A percentile compares a stretch with the other conserved stretches of the same genome.
These are phyloP conservation scores for Cynodonichthys magdalenae DNA, from an alignment of 2,797 vertebrate species.

Conservation along the genomic window DNA sequence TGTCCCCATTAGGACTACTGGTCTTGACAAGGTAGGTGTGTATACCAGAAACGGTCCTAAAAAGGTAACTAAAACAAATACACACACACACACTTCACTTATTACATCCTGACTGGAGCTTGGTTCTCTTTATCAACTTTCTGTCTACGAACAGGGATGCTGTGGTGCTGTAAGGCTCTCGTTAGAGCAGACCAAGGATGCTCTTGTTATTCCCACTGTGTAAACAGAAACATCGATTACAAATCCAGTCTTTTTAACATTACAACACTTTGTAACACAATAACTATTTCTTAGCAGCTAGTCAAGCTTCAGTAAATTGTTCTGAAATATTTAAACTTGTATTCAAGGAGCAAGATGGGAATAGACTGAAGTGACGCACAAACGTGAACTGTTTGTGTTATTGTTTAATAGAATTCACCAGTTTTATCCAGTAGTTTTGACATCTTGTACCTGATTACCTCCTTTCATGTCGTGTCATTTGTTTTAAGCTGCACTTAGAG, in stretches of 20 bases:
- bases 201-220: not conserved
- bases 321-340: not conserved
- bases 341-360: not conserved
- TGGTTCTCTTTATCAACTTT: constrained; percentile 17
- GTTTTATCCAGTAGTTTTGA: not conserved
- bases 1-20: no score
- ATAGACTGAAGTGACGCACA: no score
- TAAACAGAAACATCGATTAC: not conserved
- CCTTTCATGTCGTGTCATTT: not conserved
- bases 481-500: not conserved
- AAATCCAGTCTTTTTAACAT: not conserved
- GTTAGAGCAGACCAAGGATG: constrained; percentile 9
- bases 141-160: constrained; percentile 5
- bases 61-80: no score
- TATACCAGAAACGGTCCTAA: no score
- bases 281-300: not conserved
- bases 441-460: not conserved
- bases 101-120: constrained; percentile 5
- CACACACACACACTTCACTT: constrained; percentile 1
- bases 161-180: constrained; percentile 11
- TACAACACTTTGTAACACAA: not conserved
- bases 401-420: no score
- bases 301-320: not conserved
- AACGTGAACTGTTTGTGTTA: no score
- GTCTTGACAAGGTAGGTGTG: no score